Evolutionary conservation across 2,888 invertebrate genomes (phyloP), one percentile per base, ranked within the genome.

Genomic region (Dorcus hopei): DNA sequence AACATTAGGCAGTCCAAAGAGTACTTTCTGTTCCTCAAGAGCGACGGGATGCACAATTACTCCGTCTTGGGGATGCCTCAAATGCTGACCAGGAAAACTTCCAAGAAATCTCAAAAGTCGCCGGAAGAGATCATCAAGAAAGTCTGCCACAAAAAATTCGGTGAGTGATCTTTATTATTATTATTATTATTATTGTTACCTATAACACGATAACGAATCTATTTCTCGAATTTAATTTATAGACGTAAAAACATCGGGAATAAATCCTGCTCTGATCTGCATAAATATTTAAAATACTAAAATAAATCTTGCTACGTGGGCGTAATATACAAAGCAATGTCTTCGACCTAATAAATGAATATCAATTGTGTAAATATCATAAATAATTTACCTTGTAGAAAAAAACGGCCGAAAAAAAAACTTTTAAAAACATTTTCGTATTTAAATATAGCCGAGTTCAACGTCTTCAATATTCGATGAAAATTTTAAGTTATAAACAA

Each of bases 21-120:
- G 76, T 85, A 85, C 77, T 78, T 83, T 72, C 81, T 85, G 75
- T 85, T 85, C 79, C 81, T 83, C 72, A 81, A 81, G 72, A 81
- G 80, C 67, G 78, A 81, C 69, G 82, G 82, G 70, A 81, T 81
- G 68, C 82, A 83, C 75, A 82, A 82, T 77, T 84, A 83, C 75
- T 79, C 80, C 64, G 81, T 82, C 65, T 77, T 81, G 67, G 83
- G 82, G 65, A 81, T 80, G 73, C 84, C 84, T 62, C 82, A 83
- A 64, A 68, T 74, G 63, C 67, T 69, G 58, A 74, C 48, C 38
- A 68, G 62, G 69, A 70, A 64, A 70, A 71, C 65, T 71, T 69
- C 59, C 66, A 58, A 65, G 58, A 67, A 64, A 58, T 67, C 61
- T 64, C 70, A 69, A 60, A 69, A 65, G 55, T 64, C 63, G 60